Evolutionary conservation across 2,113 vertebrate genomes (phyloP).

Genomic region (Heterotis niloticus): DNA sequence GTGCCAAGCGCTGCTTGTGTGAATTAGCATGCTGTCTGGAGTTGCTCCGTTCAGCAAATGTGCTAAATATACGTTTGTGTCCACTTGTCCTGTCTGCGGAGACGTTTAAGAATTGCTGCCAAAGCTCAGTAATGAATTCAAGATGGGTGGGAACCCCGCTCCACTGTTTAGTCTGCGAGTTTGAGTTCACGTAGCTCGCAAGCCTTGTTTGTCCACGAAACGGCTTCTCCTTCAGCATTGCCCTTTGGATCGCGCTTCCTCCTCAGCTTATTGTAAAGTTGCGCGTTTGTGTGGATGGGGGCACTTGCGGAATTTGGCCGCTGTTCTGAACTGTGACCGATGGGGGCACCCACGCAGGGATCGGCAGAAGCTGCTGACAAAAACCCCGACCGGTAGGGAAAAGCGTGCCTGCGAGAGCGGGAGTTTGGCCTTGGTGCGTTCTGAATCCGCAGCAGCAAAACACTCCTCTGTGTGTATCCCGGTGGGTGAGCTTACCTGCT

Average conservation of each 20-base stretch:
- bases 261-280: not conserved
- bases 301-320: not conserved
- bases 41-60: too few species aligned
- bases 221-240: not conserved
- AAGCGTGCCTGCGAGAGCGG: not conserved
- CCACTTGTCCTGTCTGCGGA: too few species aligned
- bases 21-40: too few species aligned
- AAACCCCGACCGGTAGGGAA: not conserved
- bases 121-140: not conserved
- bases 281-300: too few species aligned
- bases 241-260: not conserved
- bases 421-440: not conserved
- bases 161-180: slow-evolving; percentile 11
- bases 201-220: slow-evolving; percentile 3
- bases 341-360: not conserved
- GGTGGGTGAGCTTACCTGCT: not conserved
- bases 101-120: not conserved
- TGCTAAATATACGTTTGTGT: too few species aligned
- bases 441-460: not conserved
- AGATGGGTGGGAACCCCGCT: not conserved
- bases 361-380: not conserved
- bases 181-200: slow-evolving; percentile 1
- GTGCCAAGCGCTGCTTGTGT: too few species aligned
- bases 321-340: not conserved
- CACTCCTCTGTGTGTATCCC: too few species aligned